These are phyloP conservation scores for Allygus modestus DNA, from an alignment of 2,888 invertebrate species.

Conservation along the genomic window DNA sequence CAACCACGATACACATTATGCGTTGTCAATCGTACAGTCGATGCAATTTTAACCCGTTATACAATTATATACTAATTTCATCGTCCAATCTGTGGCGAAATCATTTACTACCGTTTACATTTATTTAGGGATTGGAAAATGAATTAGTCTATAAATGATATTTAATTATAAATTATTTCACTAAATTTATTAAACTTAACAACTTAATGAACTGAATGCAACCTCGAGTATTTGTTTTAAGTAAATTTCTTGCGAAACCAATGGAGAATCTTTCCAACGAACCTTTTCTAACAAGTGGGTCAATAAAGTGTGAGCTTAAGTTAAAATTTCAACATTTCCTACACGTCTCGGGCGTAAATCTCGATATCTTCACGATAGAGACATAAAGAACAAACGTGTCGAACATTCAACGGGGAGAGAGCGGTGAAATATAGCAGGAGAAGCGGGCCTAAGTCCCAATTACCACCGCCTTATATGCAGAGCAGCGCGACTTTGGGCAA, in stretches of 20 bases:
- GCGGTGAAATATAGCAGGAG: background rate
- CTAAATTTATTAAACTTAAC: too few species aligned
- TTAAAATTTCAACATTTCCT: background rate
- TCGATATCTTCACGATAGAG: background rate
- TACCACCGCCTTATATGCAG: slow-evolving; percentile 20
- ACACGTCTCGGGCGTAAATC: background rate
- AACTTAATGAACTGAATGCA: too few species aligned
- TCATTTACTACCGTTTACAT: too few species aligned
- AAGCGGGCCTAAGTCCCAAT: background rate
- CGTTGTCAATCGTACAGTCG: too few species aligned
- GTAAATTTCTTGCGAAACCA: background rate
- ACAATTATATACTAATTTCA: too few species aligned
- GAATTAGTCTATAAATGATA: too few species aligned
- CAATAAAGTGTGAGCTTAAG: too few species aligned
- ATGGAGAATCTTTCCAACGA: background rate
- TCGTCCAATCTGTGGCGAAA: too few species aligned
- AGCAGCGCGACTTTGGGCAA: slow-evolving; percentile 6
- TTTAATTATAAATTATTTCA: too few species aligned
- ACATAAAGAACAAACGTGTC: slow-evolving; percentile 11
- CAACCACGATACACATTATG: too few species aligned
- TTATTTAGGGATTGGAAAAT: too few species aligned
- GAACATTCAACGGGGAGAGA: background rate
- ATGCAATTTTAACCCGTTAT: too few species aligned
- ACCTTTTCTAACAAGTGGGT: background rate
- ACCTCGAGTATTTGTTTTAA: background rate